Percentiles rank a stretch among this genome's conserved stretches.
Conservation (phyloP, 2,797 vertebrate genomes). For the Varecia variegata region DNA sequence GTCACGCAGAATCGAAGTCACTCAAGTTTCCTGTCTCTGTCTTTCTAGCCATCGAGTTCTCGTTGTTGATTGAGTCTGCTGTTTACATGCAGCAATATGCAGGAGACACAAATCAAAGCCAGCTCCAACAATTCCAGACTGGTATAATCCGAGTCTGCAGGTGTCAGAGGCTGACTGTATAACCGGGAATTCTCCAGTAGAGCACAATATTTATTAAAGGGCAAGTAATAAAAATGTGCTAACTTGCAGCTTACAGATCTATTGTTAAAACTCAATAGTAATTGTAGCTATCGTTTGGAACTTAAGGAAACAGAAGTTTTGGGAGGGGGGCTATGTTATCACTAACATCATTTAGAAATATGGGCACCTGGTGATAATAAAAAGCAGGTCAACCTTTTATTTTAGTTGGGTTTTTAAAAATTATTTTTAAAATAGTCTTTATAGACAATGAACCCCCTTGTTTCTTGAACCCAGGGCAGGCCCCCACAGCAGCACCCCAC, state of each 20-base stretch:
- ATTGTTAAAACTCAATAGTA: neutral
- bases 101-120: neutral
- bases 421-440: neutral
- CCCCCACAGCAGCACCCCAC: accelerated
- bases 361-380: neutral
- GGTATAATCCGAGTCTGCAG: accelerated
- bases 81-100: neutral
- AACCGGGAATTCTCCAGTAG: neutral
- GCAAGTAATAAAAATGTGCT: neutral
- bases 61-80: neutral
- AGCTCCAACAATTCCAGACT: neutral
- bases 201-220: neutral
- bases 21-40: neutral
- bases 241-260: neutral
- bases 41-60: neutral
- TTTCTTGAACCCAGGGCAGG: neutral
- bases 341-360: neutral
- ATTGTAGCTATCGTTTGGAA: neutral
- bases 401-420: neutral
- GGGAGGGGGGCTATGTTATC: neutral
- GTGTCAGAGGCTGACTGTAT: neutral
- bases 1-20: neutral
- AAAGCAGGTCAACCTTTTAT: neutral
- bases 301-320: neutral
- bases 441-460: neutral